Evolutionary conservation across 2,888 invertebrate genomes (phyloP).

Genomic region (Microctonus brassicae): DNA sequence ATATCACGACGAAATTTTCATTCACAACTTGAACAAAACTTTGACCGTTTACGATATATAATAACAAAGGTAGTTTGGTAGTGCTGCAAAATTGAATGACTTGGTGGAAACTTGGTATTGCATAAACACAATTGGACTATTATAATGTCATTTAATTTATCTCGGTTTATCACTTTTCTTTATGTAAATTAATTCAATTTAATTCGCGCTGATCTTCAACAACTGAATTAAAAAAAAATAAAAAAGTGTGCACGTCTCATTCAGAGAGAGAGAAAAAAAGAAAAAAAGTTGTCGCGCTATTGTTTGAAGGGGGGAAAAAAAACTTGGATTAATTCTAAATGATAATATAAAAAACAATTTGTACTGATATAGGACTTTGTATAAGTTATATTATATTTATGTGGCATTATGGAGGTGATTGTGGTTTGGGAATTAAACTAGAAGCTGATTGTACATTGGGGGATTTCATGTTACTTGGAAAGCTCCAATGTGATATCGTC

Average conservation of each 20-base stretch:
- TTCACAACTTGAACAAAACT: background rate
- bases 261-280: too few relatives aligned
- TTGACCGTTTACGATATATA: background rate
- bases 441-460: background rate
- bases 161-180: background rate
- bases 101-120: background rate
- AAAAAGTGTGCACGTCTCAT: too few relatives aligned
- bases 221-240: background rate
- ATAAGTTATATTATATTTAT: too few relatives aligned
- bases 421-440: background rate
- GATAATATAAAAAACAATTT: too few relatives aligned
- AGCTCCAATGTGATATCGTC: background rate
- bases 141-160: background rate
- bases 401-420: background rate
- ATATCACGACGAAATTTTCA: background rate
- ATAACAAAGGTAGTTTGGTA: background rate
- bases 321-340: too few relatives aligned
- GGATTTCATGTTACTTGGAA: background rate
- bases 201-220: background rate
- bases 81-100: background rate
- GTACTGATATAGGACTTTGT: too few relatives aligned
- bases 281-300: too few relatives aligned
- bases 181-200: background rate
- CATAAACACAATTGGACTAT: background rate
- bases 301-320: too few relatives aligned